Percentiles rank a stretch among this genome's conserved stretches.
These are phyloP conservation scores for Ditylenchus weischeri DNA, from an alignment of 2,888 invertebrate species.

Conservation along the genomic window DNA sequence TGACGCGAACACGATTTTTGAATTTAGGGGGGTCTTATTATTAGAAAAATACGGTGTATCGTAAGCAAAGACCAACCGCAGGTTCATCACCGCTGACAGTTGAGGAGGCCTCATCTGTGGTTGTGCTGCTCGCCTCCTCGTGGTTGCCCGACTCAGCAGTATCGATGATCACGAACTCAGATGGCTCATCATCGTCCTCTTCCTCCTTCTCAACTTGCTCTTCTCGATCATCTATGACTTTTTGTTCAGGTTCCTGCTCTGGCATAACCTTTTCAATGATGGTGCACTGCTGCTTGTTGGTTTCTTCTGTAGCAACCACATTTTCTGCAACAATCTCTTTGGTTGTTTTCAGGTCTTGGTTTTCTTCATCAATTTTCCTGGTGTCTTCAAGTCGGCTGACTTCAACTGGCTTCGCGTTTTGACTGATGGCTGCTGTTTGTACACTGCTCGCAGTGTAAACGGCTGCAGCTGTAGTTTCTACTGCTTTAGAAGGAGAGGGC, in stretches of 20 bases:
- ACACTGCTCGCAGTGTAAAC: background rate
- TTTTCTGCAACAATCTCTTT: background rate
- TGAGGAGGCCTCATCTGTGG: constrained; percentile 11
- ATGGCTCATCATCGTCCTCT: background rate
- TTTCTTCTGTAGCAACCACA: background rate
- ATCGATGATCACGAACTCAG: background rate
- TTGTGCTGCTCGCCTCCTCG: constrained; percentile 12
- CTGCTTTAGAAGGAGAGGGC: too few relatives aligned
- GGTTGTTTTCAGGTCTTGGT: background rate
- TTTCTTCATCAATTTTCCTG: background rate
- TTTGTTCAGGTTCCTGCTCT: constrained; percentile 3
- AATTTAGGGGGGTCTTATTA: too few relatives aligned
- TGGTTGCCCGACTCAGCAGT: background rate
- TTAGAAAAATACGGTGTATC: too few relatives aligned
- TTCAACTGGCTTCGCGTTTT: constrained; percentile 1
- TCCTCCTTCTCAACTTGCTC: constrained; percentile 9
- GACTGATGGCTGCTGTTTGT: background rate
- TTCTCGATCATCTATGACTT: constrained; percentile 9
- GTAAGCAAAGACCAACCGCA: constrained; percentile 7
- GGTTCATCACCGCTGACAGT: constrained; percentile 13
- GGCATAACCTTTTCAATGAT: background rate
- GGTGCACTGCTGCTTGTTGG: too few relatives aligned
- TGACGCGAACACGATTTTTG: too few relatives aligned
- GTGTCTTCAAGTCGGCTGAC: constrained; percentile 5
- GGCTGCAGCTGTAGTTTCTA: too few relatives aligned